Evolutionary conservation across 2,113 vertebrate genomes (phyloP), one percentile per base, ranked within the genome.

Genomic region (Petrocephalus zakoni): DNA sequence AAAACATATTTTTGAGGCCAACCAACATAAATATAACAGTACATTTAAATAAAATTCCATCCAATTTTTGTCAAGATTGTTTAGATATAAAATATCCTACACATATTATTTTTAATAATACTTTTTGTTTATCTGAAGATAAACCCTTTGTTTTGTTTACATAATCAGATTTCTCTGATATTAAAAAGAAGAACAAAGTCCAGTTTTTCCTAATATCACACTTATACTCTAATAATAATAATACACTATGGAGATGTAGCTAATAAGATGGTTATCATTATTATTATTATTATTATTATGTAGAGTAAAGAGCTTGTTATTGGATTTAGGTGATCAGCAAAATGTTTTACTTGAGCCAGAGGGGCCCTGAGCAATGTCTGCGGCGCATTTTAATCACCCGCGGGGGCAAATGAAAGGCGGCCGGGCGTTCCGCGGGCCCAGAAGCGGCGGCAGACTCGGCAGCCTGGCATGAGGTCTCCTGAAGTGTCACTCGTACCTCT

Each of bases 321-420:
- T 83, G 5, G 37, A 47, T 83, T 46, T 49, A 11, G 49, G 46
- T 49, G 46, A 49, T 7, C 5, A 42, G 81, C 19, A 13, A 15
- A 21, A 47, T 19, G 46, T 83, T 22, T 19, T 42, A 5, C 72
- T 78, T 47, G 46, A 83, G 37, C 37, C 46, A 22, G 37, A 4
- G 2, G 51, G 11, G 15, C 84, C 51, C 22, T 55, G 51, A 9
- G 84, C n/a, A 37, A 25, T 51, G n/a, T 88, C 34, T 19, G 75
- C 25, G 52, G 37, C 6, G 15, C 78, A 34, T 89, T 88, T 91
- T 87, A 88, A 90, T 88, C 85, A 84, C 89, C 52, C 72, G 56
- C n/a, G 58, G 17, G 83, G 49, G 46, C 56, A 90, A 90, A 91
- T 21, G 56, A 89, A 90, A 90, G 87, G 89, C 89, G 5, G 92